Base-by-base conservation (phyloP, 2,888 invertebrate genomes). In the Drosophila bunnanda region DNA sequence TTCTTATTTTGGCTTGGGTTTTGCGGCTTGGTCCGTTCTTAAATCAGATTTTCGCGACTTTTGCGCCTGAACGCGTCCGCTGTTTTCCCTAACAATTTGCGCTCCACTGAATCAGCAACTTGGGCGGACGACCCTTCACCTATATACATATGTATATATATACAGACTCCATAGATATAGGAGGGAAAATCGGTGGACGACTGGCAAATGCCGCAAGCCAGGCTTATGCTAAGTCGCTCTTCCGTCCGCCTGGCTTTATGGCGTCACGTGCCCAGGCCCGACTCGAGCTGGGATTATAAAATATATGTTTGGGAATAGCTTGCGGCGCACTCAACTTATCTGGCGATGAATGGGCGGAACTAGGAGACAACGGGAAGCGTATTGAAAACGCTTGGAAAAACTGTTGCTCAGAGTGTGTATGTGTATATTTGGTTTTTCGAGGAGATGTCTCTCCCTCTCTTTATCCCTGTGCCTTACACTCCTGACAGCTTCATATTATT, bases 151-250 rank as follows among this genome's bases (percentile, higher is more conserved):
- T n/a, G 39, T 46, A 50, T 48, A 48, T 48, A 32, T 48, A 20
- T 50, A 32, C 20, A 13, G 20, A 50, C 32, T 32, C 9, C 20
- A 2, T 20, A 39, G 55, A 55, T 39, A 46, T 36, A 55, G 56
- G 32, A 50, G 50, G 20, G 32, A 5, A 32, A 50, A 15, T 32
- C 48, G 32, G 32, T 30, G 20, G 30, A 17, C 17, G 17, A 67
- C 59, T 73, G 64, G 52, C 15, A 73, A 78, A 58, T 61, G 76
- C 82, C 87, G 74, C 80, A 78, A 73, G 76, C 67, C 71, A 53
- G 75, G 72, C 75, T 87, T 87, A 81, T 65, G 78, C 57, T 69
- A 82, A 80, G 73, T 76, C 69, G 58, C 50, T 70, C 54, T 66
- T 50, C 43, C 68, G 20, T 30, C n/a, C 68, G 41, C 48, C 28